Evolutionary conservation across 2,888 invertebrate species (phyloP), one percentile per base, ranked within the genome.

Genomic region (Andrena minutula): DNA sequence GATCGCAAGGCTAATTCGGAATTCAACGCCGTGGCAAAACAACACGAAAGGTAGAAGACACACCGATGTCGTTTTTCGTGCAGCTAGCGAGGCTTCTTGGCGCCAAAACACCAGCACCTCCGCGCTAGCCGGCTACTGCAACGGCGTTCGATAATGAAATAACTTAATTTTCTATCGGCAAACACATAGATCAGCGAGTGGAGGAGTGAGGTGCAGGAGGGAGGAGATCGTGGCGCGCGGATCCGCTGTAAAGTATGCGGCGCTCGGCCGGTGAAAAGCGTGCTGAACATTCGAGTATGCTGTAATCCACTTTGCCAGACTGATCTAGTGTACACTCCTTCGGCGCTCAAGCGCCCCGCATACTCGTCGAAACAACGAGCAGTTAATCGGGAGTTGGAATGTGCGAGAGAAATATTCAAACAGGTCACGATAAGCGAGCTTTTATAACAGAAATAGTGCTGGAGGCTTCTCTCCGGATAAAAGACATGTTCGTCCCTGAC

Each of bases 171-270:
- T 56, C 78, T 49, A 53, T 64, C 30, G 75, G 81, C 83, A 84
- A 90, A 90, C 89, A 90, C 89, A 84, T 90, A 86, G 84, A 89
- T 89, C 90, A 89, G 60, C 64, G 65, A 28, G 68, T 75, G 35
- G 66, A 58, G 65, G 53, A n/a, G 60, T 60, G 58, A 41, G 53
- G 10, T 2, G 8, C 35, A 30, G 7, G 12, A 16, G 49, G 12
- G 60, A 65, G 12, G 60, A 65, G 56, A 56, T 41, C 30, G 30
- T 28, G 35, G 65, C 28, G 66, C 56, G 83, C 75, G 84, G 87
- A 82, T 84, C 83, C 84, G 75, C 79, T 76, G 85, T 85, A 85
- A 90, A 90, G 88, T 90, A 90, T 86, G 84, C 84, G 84, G 84
- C 84, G 84, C 53, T 60, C 74, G 77, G 60, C 72, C 73, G 69